Percentiles rank a stretch among this genome's conserved stretches.
phyloP scores from a whole-genome alignment of 2,797 vertebrate genomes.

The Valencia hispanica region DNA sequence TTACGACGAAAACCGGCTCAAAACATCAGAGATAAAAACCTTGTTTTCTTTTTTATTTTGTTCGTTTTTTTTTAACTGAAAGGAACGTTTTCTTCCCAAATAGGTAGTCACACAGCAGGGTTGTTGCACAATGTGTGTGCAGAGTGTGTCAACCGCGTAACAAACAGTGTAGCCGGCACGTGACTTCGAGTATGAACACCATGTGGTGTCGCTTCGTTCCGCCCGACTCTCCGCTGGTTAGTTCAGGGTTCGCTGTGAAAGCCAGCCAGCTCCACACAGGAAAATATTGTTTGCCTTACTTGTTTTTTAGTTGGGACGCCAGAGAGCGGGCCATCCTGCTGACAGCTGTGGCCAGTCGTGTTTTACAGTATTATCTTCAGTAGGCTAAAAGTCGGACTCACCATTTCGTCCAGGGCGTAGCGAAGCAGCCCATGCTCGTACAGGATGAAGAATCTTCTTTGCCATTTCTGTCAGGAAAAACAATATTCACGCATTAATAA shows the following conservation, averaged over 20 bases:
- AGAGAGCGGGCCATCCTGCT: background rate
- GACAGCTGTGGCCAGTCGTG: background rate
- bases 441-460: slow-evolving; percentile 96
- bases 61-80: background rate
- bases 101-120: slow-evolving; percentile 40
- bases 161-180: slow-evolving; percentile 58
- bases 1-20: slow-evolving; percentile 1
- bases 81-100: slow-evolving; percentile 25
- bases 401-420: slow-evolving; percentile 97
- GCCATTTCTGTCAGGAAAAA: slow-evolving; percentile 91
- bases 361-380: slow-evolving; percentile 3
- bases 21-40: slow-evolving; percentile 2
- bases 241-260: slow-evolving; percentile 10
- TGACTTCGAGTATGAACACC: slow-evolving; percentile 61
- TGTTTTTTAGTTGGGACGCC: background rate
- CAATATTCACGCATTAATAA: too few relatives aligned
- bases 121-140: slow-evolving; percentile 51
- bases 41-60: too few relatives aligned
- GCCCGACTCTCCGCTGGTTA: slow-evolving; percentile 45
- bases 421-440: slow-evolving; percentile 96
- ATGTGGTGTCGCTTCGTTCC: slow-evolving; percentile 48
- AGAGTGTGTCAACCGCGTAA: slow-evolving; percentile 40
- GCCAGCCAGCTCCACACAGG: too few relatives aligned
- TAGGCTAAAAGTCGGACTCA: slow-evolving; percentile 75
- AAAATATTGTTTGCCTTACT: background rate